These are phyloP conservation scores for Bombus balteatus DNA, from an alignment of 1,140 invertebrate species.

Conservation along the genomic window DNA sequence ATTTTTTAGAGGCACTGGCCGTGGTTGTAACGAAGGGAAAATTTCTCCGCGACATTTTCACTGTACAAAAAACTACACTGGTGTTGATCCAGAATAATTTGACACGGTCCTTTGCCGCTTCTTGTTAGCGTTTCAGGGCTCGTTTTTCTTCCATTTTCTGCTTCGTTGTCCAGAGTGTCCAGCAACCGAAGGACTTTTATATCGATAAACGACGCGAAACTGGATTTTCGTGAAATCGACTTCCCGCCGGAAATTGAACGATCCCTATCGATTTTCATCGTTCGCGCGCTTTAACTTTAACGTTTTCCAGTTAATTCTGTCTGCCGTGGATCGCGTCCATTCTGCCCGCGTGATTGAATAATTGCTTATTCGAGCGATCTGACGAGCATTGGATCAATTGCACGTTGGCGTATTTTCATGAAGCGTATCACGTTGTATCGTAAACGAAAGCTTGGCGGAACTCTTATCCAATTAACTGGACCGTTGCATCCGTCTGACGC, in stretches of 20 bases:
- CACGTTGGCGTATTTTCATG: slow-evolving; percentile 22
- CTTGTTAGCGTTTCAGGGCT: not conserved
- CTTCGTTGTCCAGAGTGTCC: not conserved
- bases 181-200: not conserved
- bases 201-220: not conserved
- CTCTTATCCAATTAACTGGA: slow-evolving; percentile 2
- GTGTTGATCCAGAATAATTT: slow-evolving; percentile 20
- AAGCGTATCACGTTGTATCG: slow-evolving; percentile 2
- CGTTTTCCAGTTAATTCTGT: slow-evolving; percentile 28
- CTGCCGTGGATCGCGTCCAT: not conserved
- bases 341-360: slow-evolving; percentile 34
- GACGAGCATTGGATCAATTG: slow-evolving; percentile 14
- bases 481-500: not conserved
- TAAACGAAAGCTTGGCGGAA: not conserved
- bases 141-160: slow-evolving; percentile 5
- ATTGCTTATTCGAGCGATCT: slow-evolving; percentile 53
- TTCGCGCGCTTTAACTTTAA: not conserved
- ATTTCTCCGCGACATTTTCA: slow-evolving; percentile 10
- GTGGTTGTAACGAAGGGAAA: not conserved
- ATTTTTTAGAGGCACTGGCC: not conserved
- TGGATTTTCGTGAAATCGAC: not conserved
- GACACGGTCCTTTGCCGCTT: slow-evolving; percentile 1
- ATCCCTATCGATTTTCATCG: not conserved
- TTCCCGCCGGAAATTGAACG: not conserved
- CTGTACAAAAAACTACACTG: not conserved